Evolutionary conservation across 1,140 invertebrate species (phyloP), one percentile per base, ranked within the genome.

Genomic region (Pogonognathellus flavescens): DNA sequence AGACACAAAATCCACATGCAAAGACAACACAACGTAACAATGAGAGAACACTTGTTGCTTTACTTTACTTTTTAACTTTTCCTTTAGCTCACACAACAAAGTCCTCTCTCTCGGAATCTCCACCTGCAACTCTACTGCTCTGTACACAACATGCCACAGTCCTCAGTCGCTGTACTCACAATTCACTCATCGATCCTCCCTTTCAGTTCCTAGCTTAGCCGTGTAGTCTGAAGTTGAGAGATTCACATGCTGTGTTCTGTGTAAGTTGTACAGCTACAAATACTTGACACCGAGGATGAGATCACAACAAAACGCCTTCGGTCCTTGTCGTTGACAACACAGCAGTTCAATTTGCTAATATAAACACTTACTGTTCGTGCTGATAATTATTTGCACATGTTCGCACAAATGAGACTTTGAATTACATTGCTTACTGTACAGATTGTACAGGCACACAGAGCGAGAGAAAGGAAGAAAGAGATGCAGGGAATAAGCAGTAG

Each of bases 1-100:
- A 76, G 41, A 50, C 70, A 76, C 31, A 41, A 41, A 31, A 49
- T 31, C 11, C 14, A 76, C 41, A 76, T 50, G 49, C n/a, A 76
- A 41, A 66, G 62, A 31, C 22, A 66, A 66, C 22, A 70, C n/a
- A 60, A 70, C 53, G 10, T 57, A 57, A 57, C 2, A 57, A 57
- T n/a, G n/a, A n/a, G 10, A 70, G 10, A 41, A 16, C 66, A 76
- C 41, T 50, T 76, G 70, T 50, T 76, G 70, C 70, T 76, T 76
- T 76, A 49, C 31, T 76, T 76, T n/a, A 16, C 6, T 50, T 72
- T 49, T 14, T 72, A 11, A 41, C 22, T 16, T 76, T 62, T 49
- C 70, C 41, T 76, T 49, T 49, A 50, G 31, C 70, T 76, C 18
- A 76, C 31, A 41, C 31, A 76, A 76, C 53, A 57, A 2, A 57